Conservation (phyloP, 2,888 invertebrate species). For the Synergus gifuensis region DNA sequence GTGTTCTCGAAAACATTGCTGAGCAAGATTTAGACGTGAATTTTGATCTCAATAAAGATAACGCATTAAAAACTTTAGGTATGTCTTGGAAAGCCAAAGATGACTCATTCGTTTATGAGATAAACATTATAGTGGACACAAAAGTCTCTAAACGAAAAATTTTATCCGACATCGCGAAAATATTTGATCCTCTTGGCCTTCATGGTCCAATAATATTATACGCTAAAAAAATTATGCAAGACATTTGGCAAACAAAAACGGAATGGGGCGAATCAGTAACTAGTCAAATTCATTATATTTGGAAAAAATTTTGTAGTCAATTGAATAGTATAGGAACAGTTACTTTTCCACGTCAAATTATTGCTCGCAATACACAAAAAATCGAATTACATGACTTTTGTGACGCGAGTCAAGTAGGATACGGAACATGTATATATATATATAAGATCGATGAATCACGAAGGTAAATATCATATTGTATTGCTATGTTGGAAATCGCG, state of each 20-base stretch:
- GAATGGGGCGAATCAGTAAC: conserved; percentile 59
- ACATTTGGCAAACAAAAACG: conserved; percentile 55
- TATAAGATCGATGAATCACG: conserved; percentile 8
- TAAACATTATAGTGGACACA: conserved; percentile 19
- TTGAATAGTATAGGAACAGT: conserved; percentile 48
- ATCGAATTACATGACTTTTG: conserved; percentile 58
- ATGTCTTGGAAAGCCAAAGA: conserved; percentile 48
- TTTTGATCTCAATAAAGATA: conserved; percentile 42
- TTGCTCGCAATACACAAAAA: neutral
- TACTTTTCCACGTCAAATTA: conserved; percentile 47
- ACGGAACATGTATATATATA: conserved; percentile 53
- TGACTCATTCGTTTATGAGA: conserved; percentile 49
- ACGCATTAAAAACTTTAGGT: conserved; percentile 50
- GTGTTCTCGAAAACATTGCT: conserved; percentile 1
- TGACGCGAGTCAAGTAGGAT: conserved; percentile 56
- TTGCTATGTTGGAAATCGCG: conserved; percentile 36
- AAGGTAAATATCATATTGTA: neutral
- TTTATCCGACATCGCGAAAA: conserved; percentile 57
- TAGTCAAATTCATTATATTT: conserved; percentile 45
- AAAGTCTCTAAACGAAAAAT: conserved; percentile 51
- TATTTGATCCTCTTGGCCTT: conserved; percentile 59
- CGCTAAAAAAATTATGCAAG: conserved; percentile 58
- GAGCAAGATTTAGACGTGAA: conserved; percentile 42
- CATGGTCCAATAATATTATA: conserved; percentile 55
- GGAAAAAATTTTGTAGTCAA: conserved; percentile 51